Base-by-base conservation (phyloP, 2,113 vertebrate species). In the Hassar affinis region DNA sequence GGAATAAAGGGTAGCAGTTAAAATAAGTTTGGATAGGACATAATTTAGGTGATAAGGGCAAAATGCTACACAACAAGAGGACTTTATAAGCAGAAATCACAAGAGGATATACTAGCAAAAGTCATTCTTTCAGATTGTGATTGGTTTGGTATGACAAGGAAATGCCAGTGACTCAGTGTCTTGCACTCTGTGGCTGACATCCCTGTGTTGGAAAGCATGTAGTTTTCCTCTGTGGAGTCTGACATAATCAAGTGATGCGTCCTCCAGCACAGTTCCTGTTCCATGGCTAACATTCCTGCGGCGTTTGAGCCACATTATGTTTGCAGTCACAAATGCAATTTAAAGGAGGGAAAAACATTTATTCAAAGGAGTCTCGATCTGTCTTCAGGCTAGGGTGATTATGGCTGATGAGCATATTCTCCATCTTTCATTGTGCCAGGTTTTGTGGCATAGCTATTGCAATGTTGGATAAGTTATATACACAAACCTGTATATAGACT, bases 171-270 rank as follows among this genome's bases (percentile, higher is more conserved):
- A 83, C 82, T 83, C 72, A 76, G n/a, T 62, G 71, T 76, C 81
- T 30, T 49, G 64, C 33, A 68, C 11, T 68, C 59, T 78, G 49
- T 66, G 81, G 57, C 45, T 64, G 33, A 77, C 79, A 69, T 56
- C 47, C 45, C 72, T 57, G 72, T 77, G 82, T 78, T 62, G 49
- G 76, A 59, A 54, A 35, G 35, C 52, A 42, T 80, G n/a, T 69
- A 74, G 68, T 80, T 83, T 72, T 74, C 64, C 68, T 74, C 45
- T 68, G 80, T 80, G 76, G 64, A 77, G 76, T 54, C 56, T 85
- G 81, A 84, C 84, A 80, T 84, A 80, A 87, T 76, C 72, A 27
- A 85, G 11, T 83, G 71, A 76, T 56, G 69, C 35, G 79, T 51
- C 78, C 66, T 78, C 30, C 8, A 81, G 78, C 76, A 30, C 45